Evolutionary conservation across 92 coral and sea anemone species (phyloP), one percentile per base, ranked within the genome.

Genomic region (Heteractis magnifica): DNA sequence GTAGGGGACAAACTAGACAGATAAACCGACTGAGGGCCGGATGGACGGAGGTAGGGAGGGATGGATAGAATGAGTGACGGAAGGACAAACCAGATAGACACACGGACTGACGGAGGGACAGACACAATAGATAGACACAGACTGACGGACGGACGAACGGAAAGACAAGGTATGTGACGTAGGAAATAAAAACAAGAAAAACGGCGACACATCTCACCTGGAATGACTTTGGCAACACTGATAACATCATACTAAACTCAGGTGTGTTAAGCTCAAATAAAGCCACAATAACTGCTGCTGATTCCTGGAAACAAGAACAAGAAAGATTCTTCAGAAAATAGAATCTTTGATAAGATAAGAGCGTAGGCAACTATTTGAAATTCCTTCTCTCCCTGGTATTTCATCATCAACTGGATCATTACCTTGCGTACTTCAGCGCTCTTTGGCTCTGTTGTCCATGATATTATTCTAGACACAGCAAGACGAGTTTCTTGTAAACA

Each of bases 391-490:
- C 1, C 44, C 44, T 34, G 44, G 1, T 34, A 34, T 19, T 70
- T 19, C 9, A 70, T 19, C 26, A 16, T 75, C 79, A 34, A 34
- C 44, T 34, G 44, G 44, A 34, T 34, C 59, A 55, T 19, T n/a
- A 96, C 99, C 94, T 96, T 96, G 65, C 99, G 90, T 23, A 96
- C 99, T 77, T 96, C 99, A 23, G 93, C 94, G 78, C 99, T 96
- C 86, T 96, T 96, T 2, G 99, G 99, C 73, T 96, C 99, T 23
- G 98, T 92, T 4, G 98, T 94, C 99, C 99, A 96, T 19, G 99
- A 94, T 70, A 96, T 90, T 80, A 96, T 89, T 82, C 99, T 91
- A 49, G 99, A 96, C 15, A 96, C 99, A 52, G 99, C 98, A 34
- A 96, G 92, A 48, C 98, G 98, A 49, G 98, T 95, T 95, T 95